Conservation (phyloP, 2,888 invertebrate genomes). For the Chironomus riparius region DNA sequence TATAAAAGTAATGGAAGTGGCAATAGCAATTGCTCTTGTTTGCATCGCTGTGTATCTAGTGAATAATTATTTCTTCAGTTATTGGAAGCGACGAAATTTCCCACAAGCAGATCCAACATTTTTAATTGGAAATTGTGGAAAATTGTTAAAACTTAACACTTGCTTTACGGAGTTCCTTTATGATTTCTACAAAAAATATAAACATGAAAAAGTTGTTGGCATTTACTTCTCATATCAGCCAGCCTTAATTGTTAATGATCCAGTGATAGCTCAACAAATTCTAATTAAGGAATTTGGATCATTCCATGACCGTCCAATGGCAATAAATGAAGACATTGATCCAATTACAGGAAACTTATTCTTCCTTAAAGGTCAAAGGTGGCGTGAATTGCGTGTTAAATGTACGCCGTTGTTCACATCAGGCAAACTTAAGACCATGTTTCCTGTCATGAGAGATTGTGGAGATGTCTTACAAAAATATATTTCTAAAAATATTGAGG, state of each 20-base stretch:
- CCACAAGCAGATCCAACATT: slow-evolving; percentile 48
- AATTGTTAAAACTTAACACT: slow-evolving; percentile 46
- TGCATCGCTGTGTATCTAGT: slow-evolving; percentile 1
- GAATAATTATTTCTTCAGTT: slow-evolving; percentile 33
- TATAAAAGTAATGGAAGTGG: no score
- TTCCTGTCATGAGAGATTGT: slow-evolving; percentile 46
- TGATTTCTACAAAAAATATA: slow-evolving; percentile 44
- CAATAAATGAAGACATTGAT: slow-evolving; percentile 51
- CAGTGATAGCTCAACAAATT: slow-evolving; percentile 51
- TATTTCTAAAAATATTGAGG: slow-evolving; percentile 37
- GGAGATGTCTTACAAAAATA: slow-evolving; percentile 44
- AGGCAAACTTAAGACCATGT: slow-evolving; percentile 52
- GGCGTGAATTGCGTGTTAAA: slow-evolving; percentile 50
- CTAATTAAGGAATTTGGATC: slow-evolving; percentile 53
- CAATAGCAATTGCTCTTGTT: not conserved
- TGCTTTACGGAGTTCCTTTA: slow-evolving; percentile 51
- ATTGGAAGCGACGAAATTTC: slow-evolving; percentile 53
- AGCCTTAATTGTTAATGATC: slow-evolving; percentile 53
- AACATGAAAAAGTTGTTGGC: slow-evolving; percentile 43
- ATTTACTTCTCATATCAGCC: slow-evolving; percentile 54
- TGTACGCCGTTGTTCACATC: slow-evolving; percentile 53
- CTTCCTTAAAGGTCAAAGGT: slow-evolving; percentile 47
- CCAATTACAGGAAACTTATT: slow-evolving; percentile 53
- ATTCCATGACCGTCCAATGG: slow-evolving; percentile 57
- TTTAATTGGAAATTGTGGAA: slow-evolving; percentile 50